phyloP scores from a whole-genome alignment of 2,888 invertebrate species.

The Drosophila colorata region DNA sequence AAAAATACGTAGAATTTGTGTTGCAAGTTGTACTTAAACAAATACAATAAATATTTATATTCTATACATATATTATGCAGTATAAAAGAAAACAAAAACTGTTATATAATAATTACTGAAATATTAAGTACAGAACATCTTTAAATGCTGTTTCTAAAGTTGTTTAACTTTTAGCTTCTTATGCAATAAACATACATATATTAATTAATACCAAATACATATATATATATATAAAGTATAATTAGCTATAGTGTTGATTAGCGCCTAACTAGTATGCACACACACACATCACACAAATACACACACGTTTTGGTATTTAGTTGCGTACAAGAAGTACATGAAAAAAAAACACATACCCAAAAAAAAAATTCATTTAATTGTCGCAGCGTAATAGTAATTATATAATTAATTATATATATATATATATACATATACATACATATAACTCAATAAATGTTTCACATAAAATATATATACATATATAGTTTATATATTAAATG shows the following conservation, averaged over 20 bases:
- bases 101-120: slow-evolving; percentile 38
- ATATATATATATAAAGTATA: slow-evolving; percentile 52
- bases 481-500: slow-evolving; percentile 48
- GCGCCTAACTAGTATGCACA: slow-evolving; percentile 55
- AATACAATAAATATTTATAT: slow-evolving; percentile 27
- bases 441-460: slow-evolving; percentile 75
- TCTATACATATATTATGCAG: slow-evolving; percentile 22
- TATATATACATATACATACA: slow-evolving; percentile 28
- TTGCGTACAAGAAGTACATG: slow-evolving; percentile 21
- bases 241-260: slow-evolving; percentile 69
- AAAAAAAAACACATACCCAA: slow-evolving; percentile 22
- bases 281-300: slow-evolving; percentile 23
- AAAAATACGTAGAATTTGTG: slow-evolving; percentile 35
- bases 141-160: slow-evolving; percentile 56
- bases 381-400: slow-evolving; percentile 54
- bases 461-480: slow-evolving; percentile 65
- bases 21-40: slow-evolving; percentile 45
- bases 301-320: slow-evolving; percentile 51
- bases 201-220: slow-evolving; percentile 49
- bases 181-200: slow-evolving; percentile 56
- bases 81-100: slow-evolving; percentile 14
- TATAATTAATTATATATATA: slow-evolving; percentile 31
- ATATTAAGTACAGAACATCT: slow-evolving; percentile 40
- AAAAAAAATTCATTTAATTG: slow-evolving; percentile 57
- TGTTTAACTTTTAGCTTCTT: slow-evolving; percentile 71